Base-by-base conservation (phyloP, 2,113 vertebrate species). In the Oostethus manadensis region DNA sequence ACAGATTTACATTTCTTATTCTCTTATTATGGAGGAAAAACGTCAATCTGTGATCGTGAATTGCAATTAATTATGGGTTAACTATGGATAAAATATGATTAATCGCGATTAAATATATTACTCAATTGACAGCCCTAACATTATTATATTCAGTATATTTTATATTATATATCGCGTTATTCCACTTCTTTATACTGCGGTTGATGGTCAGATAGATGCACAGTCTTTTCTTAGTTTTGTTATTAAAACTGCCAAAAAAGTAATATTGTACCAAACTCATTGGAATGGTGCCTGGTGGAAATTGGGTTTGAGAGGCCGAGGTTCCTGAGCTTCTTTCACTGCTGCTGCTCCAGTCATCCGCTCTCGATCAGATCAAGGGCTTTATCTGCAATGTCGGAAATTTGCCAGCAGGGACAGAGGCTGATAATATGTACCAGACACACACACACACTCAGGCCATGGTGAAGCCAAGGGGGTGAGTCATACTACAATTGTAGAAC, bases 311-410 rank as follows among this genome's bases (percentile, higher is more conserved):
- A 56, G 71, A 70, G 73, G 73, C 70, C 68, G 43, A 20, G 49
- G 74, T 71, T 72, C 66, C 21, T 40, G 53, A 78, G 74, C 76
- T 76, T 82, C 84, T 85, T 89, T 78, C 78, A 84, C 88, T 81
- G 85, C 78, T 68, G 66, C 74, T 67, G 74, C 56, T 73, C 72
- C 72, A 73, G 64, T 80, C 71, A 64, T 43, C 33, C 56, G 51
- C 67, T 55, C 55, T 54, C 70, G 54, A 80, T 86, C 76, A 77
- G 49, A 64, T 73, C 54, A 20, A 50, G 38, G 51, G 22, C 51
- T 51, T 59, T 81, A 82, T 73, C 74, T 83, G 85, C 84, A 68
- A 50, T 84, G 60, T 57, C 65, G 66, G 80, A 80, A 76, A 82
- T 82, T 77, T 50, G 66, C 76, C 71, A 59, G 23, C 13, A n/a